Evolutionary conservation across 2,797 vertebrate species (phyloP), one percentile per base, ranked within the genome.

Genomic region (Notolepis coatsorum): DNA sequence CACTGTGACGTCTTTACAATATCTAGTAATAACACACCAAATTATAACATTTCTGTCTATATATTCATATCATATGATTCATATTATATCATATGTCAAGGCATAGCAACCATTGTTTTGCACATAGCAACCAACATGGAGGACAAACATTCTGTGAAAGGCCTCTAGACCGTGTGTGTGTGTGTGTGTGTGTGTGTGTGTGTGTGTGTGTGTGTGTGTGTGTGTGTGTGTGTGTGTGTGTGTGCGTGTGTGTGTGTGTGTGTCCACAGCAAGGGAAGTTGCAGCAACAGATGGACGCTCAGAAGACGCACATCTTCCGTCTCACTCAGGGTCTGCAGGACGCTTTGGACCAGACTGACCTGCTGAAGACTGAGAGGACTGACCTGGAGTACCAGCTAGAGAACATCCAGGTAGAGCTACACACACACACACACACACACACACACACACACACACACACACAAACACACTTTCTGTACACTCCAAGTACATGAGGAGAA

Each of bases 291-390:
- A 92, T 95, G 91, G 94, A 95, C 72, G 81, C 93, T 61, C 94
- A 95, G 50, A 95, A 95, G 81, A 94, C 82, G 10, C 94, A 95
- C 70, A 95, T 95, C 61, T 94, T 94, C 82, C 93, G 93, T n/a
- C 79, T 95, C 66, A 94, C 93, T 17, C 94, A 94, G 81, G 94
- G 91, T 33, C 88, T 91, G 38, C 92, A 90, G 55, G 90, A 91
- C 45, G 91, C 90, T 56, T 86, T 94, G 20, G 92, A 94, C 72
- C 77, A 91, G 65, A 93, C 92, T 2, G 94, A 95, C 77, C 85
- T 95, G 67, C 89, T 96, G 75, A 96, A 96, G 84, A 94, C 92
- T 0, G 95, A 96, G 66, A 91, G 94, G 68, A 95, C 94, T 17
- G 95, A 96, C 73, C 79, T 96, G 75, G 95, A 96, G 52, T 96